These are phyloP conservation scores for Pristionchus maxplancki DNA, from an alignment of 2,888 invertebrate species.

Conservation along the genomic window DNA sequence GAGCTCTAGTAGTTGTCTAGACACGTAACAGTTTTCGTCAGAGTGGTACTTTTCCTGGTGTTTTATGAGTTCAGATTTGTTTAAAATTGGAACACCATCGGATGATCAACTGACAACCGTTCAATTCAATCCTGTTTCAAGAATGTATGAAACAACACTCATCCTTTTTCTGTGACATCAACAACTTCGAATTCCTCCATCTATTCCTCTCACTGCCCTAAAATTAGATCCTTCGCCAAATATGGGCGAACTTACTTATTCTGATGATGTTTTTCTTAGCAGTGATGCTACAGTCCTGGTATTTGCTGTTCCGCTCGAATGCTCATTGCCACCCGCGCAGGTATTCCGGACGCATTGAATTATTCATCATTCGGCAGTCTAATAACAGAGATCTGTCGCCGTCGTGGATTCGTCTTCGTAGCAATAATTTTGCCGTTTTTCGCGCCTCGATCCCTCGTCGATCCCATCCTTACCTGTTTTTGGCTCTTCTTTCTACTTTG, in stretches of 20 bases:
- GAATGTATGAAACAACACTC: too few relatives aligned
- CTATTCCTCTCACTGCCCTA: background rate
- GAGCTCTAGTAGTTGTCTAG: background rate
- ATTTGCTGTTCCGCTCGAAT: background rate
- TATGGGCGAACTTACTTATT: background rate
- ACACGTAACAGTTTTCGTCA: background rate
- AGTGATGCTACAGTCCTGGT: background rate
- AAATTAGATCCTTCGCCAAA: background rate
- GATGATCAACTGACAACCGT: too few relatives aligned
- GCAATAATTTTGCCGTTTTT: background rate
- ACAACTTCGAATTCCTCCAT: background rate
- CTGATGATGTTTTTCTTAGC: background rate
- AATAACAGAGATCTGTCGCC: background rate
- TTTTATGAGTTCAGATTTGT: background rate
- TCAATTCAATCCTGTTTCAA: too few relatives aligned
- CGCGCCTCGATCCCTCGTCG: background rate
- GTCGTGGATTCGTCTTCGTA: background rate
- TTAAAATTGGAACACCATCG: too few relatives aligned
- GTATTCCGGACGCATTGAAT: background rate
- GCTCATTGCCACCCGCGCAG: background rate
- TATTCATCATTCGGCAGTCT: background rate
- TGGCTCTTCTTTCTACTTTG: background rate
- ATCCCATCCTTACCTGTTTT: background rate
- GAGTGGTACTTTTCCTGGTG: background rate
- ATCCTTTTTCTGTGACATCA: too few relatives aligned